A percentile compares a stretch with the other conserved stretches of the same genome.
phyloP scores from a whole-genome alignment of 2,888 invertebrate genomes.

The Corythucha ciliata region DNA sequence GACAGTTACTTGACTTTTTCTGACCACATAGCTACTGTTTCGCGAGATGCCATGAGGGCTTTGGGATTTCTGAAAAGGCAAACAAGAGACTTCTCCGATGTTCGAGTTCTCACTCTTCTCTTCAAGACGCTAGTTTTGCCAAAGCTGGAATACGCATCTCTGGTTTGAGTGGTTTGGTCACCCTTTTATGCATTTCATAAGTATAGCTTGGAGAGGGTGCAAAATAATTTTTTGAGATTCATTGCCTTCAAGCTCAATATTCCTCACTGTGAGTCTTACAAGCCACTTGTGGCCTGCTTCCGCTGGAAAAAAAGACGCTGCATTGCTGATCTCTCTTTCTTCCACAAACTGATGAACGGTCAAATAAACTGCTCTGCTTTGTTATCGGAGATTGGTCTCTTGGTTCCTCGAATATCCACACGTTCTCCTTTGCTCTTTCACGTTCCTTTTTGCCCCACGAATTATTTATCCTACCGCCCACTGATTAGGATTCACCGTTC shows the following conservation, averaged over 20 bases:
- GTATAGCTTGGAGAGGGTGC: not conserved
- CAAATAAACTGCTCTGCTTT: not conserved
- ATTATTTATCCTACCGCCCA: not conserved
- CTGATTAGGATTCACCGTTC: not conserved
- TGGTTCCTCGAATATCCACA: not conserved
- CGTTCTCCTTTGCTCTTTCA: not conserved
- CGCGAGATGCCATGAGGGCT: not conserved
- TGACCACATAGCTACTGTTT: not conserved
- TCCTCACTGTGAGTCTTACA: not conserved
- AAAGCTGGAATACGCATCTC: conserved; percentile 2
- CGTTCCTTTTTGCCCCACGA: not conserved
- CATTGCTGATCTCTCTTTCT: not conserved
- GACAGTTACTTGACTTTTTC: not conserved
- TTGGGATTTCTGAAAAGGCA: conserved; percentile 7
- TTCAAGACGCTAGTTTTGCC: not conserved
- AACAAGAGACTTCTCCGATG: not conserved
- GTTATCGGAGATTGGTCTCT: not conserved
- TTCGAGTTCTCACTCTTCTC: not conserved
- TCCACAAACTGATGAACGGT: not conserved
- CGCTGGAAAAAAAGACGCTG: not conserved
- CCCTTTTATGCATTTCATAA: not conserved
- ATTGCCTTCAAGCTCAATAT: conserved; percentile 3
- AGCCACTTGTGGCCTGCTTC: not conserved
- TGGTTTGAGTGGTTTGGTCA: not conserved
- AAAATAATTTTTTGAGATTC: not conserved